Conservation (phyloP, 2,888 invertebrate genomes). For the Hypolimnas misippus region DNA sequence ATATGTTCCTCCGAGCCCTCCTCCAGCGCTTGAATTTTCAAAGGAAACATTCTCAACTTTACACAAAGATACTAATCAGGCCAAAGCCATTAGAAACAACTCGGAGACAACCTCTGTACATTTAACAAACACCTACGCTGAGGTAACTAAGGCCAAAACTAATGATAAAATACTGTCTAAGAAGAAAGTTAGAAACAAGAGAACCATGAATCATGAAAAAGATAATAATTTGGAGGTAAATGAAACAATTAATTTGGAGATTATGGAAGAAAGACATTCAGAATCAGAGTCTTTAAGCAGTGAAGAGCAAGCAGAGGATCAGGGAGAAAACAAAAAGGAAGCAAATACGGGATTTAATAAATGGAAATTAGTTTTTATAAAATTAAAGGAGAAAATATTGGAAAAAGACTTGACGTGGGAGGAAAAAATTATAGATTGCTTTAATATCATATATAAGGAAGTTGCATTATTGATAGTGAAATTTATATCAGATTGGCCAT, state of each 20-base stretch:
- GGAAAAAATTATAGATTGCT: neutral
- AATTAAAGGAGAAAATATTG: neutral
- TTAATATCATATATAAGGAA: constrained; percentile 1
- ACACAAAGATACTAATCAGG: neutral
- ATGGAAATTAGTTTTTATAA: neutral
- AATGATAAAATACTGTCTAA: neutral
- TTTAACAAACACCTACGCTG: neutral
- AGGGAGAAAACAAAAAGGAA: neutral
- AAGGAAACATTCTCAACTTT: neutral
- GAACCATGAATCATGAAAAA: neutral
- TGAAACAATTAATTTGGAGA: neutral
- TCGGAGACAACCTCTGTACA: neutral
- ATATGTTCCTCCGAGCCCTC: constrained; percentile 16
- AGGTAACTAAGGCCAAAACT: neutral
- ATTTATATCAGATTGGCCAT: neutral
- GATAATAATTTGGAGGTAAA: neutral
- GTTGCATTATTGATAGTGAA: neutral
- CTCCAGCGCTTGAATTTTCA: neutral
- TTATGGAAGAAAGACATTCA: neutral
- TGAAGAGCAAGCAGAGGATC: neutral
- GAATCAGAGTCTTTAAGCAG: neutral
- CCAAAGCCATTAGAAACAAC: neutral
- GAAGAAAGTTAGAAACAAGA: neutral
- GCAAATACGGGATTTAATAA: neutral
- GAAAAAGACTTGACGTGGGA: neutral